Evolutionary conservation across 2,113 vertebrate genomes (phyloP), one percentile per base, ranked within the genome.

Genomic region (Lamprotornis superbus): DNA sequence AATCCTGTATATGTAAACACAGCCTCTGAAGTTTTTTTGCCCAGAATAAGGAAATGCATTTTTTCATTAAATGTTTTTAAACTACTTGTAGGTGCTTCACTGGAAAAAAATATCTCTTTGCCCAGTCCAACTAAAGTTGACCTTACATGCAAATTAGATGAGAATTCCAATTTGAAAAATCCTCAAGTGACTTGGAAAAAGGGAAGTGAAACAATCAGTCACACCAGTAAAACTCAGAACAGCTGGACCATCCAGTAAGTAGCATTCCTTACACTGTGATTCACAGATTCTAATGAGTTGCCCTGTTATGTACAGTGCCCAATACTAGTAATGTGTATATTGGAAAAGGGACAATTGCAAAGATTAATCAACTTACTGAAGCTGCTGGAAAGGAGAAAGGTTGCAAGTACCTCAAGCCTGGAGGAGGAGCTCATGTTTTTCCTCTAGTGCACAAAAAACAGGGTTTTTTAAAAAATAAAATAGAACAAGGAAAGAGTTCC

Each of bases 181-280:
- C 60, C 94, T 52, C 83, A 96, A 11, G 93, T 98, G 56, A 92
- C 69, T 28, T 98, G 98, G 98, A 97, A 59, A 76, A 97, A 9
- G 42, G 97, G 44, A 64, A 90, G 82, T 35, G 80, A 95, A 76
- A 61, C 50, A 21, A 55, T 98, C 14, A 9, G 50, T 61, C 49
- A 83, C 6, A 53, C 44, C 49, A 96, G 21, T 44, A 71, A 53
- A 64, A 69, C 59, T 27, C 70, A 40, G 25, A 92, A 68, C 20
- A 93, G 91, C 42, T 89, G 98, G 88, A 75, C 75, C 42, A 94
- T 97, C 8, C 68, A 92, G 33, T 98, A 89, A 97, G 98, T 97
- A 63, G 8, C 8, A 7, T 57, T 87, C 63, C 83, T 89, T 56
- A n/a, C 55, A 33, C 10, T 70, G 40, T 84, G 33, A 40, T n/a